Evolutionary conservation across 92 coral and sea anemone genomes (phyloP).

Genomic region (Actinostola sp.): DNA sequence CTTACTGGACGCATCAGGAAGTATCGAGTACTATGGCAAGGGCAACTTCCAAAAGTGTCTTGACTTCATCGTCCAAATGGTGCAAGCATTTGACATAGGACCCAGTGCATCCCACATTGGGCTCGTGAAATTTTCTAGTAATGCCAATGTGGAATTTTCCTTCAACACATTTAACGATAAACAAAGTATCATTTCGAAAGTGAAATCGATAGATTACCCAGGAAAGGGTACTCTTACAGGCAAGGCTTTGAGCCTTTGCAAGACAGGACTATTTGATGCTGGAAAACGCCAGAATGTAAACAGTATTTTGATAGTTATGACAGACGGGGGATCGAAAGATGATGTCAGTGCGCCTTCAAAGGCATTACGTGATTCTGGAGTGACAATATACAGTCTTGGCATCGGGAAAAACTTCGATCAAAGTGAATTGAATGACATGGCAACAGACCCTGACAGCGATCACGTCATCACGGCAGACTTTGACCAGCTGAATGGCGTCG

Average conservation of each 20-base stretch:
- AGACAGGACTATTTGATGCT: constrained; percentile 32
- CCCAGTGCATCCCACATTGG: constrained; percentile 54
- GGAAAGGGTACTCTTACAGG: constrained; percentile 50
- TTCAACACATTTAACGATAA: constrained; percentile 39
- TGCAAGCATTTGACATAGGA: constrained; percentile 46
- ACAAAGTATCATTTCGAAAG: constrained; percentile 19
- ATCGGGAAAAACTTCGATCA: constrained; percentile 46
- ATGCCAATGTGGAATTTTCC: constrained; percentile 43
- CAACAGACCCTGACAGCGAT: constrained; percentile 64
- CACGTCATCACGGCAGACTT: constrained; percentile 76
- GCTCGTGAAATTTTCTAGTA: constrained; percentile 34
- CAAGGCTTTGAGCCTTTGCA: constrained; percentile 27
- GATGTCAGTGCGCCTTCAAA: constrained; percentile 46
- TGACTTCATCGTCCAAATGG: constrained; percentile 50
- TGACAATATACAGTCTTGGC: constrained; percentile 56
- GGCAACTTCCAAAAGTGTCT: constrained; percentile 68
- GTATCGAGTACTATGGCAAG: constrained; percentile 55
- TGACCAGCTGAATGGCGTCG: constrained; percentile 24
- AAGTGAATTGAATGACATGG: constrained; percentile 54
- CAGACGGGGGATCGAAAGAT: constrained; percentile 57
- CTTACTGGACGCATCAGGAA: constrained; percentile 84
- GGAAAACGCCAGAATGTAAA: constrained; percentile 49
- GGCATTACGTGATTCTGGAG: constrained; percentile 64
- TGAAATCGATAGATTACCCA: constrained; percentile 46
- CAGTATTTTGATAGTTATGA: constrained; percentile 50